Conservation (phyloP, 2,113 vertebrate species). For the Speoplatyrhinus poulsoni region DNA sequence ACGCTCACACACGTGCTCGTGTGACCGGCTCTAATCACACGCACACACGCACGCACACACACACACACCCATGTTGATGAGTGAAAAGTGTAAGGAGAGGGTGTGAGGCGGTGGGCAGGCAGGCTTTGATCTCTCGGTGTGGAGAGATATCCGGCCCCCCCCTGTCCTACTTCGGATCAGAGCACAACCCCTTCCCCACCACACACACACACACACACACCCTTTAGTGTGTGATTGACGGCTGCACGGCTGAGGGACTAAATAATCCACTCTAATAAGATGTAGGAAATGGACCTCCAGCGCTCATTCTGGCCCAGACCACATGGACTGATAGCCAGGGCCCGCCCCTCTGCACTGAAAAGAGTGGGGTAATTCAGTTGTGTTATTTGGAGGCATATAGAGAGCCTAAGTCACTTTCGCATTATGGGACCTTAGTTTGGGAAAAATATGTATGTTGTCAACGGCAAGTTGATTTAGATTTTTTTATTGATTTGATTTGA, state of each 20-base stretch:
- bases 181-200: constrained; percentile 51
- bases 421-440: too few species aligned
- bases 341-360: too few species aligned
- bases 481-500: too few species aligned
- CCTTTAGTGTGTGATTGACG: constrained; percentile 74
- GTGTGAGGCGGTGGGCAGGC: constrained; percentile 66
- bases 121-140: constrained; percentile 75
- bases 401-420: too few species aligned
- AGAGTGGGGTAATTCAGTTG: constrained; percentile 57
- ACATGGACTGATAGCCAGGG: constrained; percentile 55
- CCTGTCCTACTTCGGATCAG: constrained; percentile 43
- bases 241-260: constrained; percentile 70
- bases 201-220: constrained; percentile 5
- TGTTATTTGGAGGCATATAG: constrained; percentile 38
- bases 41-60: constrained; percentile 24
- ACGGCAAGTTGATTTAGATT: too few species aligned
- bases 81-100: constrained; percentile 72
- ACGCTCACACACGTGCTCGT: constrained; percentile 24
- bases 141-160: constrained; percentile 75
- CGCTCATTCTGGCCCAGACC: constrained; percentile 60
- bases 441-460: too few species aligned
- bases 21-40: neutral
- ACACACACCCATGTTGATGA: constrained; percentile 52
- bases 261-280: constrained; percentile 78
- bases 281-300: constrained; percentile 75